Percentiles rank a stretch among this genome's conserved stretches.
These are phyloP conservation scores for Semnopithecus entellus DNA, from an alignment of 2,113 vertebrate species.

Conservation along the genomic window DNA sequence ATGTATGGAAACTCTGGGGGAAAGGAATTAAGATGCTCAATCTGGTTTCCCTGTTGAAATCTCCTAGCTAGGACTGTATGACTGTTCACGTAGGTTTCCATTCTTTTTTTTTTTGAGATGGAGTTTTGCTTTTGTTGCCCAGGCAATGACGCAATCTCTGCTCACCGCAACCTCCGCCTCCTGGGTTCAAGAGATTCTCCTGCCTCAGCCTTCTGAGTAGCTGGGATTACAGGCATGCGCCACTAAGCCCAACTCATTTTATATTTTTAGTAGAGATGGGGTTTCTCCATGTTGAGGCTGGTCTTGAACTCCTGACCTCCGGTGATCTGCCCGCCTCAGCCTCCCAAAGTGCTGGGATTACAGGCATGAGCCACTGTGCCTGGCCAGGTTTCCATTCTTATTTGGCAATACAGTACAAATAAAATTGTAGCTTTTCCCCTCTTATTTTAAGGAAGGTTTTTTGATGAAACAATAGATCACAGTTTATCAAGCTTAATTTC, in stretches of 20 bases:
- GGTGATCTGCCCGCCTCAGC: rapidly evolving
- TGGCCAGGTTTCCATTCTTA: neutral
- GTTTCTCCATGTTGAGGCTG: no score
- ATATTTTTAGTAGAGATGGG: no score
- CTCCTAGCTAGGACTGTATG: neutral
- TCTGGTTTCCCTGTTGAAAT: constrained; percentile 8
- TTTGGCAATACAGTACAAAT: neutral
- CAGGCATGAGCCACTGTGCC: no score
- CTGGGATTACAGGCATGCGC: no score
- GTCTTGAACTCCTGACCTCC: no score
- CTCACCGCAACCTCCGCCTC: no score
- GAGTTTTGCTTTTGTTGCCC: no score
- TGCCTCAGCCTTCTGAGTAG: no score
- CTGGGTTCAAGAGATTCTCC: no score
- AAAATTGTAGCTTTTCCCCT: neutral
- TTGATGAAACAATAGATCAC: neutral
- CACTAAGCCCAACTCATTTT: no score
- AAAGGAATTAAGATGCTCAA: neutral
- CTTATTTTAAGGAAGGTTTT: neutral
- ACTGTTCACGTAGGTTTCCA: neutral
- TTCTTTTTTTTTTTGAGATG: neutral
- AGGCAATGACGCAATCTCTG: no score
- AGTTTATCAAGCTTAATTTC: neutral
- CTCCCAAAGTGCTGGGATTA: no score
- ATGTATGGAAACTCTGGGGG: neutral